Base-by-base conservation (phyloP, 2,888 invertebrate genomes). In the Pyrocoelia pectoralis region DNA sequence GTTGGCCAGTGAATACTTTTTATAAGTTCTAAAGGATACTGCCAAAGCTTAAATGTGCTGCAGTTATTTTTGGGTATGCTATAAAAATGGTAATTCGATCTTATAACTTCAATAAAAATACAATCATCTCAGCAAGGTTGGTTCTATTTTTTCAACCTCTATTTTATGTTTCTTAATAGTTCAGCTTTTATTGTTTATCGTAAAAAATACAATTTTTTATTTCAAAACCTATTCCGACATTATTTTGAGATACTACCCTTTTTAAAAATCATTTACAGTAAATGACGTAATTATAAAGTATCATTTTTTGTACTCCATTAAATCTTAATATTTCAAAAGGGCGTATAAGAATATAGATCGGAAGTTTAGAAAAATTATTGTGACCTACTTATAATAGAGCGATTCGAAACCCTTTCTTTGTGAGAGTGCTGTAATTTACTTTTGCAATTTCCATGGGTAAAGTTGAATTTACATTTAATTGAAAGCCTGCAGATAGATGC, bases 71-170 rank as follows among this genome's bases (percentile, higher is more conserved):
- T 46, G 46, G 46, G 46, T 46, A 18, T n/a, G 10, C 46, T 17
- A 46, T 46, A 46, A 46, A 46, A 46, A 46, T 46, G 46, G 46
- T 46, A 46, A 46, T 46, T 46, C 46, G 46, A 46, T 46, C 46
- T 46, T 46, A 46, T 46, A 46, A 46, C 46, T 46, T 17, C 46
- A 46, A 46, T 46, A 46, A 46, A 46, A 46, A 46, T 46, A 46
- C 46, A 46, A 46, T 46, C 46, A 46, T 46, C 46, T 46, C 17
- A 17, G 17, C 46, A 46, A 15, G 17, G 46, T 46, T 46, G 46
- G 18, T 46, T 46, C 17, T 46, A 17, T 46, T 18, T 17, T 46
- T 46, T 46, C 46, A 46, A 46, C 46, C 17, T 17, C 17, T 46
- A 46, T 46, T 46, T 46, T 46, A 46, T 46, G 18, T 46, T 46